Evolutionary conservation across 2,113 vertebrate genomes (phyloP).

Genomic region (Hystrix brachyura): DNA sequence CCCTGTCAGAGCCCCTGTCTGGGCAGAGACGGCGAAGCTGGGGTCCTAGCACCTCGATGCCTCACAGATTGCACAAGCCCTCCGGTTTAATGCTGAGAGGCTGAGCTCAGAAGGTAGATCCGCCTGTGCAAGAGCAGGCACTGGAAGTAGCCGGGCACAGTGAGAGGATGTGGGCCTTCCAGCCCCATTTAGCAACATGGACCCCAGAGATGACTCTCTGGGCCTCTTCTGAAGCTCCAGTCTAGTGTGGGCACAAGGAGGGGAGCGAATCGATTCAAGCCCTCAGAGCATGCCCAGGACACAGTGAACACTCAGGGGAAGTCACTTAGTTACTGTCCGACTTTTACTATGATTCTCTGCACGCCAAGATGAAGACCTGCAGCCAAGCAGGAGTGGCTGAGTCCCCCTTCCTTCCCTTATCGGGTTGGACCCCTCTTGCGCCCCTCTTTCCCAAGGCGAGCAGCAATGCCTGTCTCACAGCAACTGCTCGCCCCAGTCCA

Average conservation of each 20-base stretch:
- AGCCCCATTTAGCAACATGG: too few species aligned
- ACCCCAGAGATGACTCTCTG: neutral
- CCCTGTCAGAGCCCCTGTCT: rapidly evolving
- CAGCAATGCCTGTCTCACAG: neutral
- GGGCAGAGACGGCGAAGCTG: neutral
- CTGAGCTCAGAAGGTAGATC: neutral
- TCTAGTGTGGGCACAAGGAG: neutral
- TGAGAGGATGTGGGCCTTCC: rapidly evolving
- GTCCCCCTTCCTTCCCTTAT: too few species aligned
- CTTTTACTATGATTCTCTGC: neutral
- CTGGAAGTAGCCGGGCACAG: neutral
- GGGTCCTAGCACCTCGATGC: neutral
- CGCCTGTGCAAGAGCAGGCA: neutral
- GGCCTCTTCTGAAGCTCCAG: neutral
- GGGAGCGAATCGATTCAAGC: neutral
- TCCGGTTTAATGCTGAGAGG: neutral
- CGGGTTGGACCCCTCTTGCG: neutral
- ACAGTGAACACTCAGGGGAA: too few species aligned
- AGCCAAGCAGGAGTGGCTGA: neutral
- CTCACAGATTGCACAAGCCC: neutral
- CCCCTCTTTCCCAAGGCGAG: neutral
- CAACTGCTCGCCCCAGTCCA: neutral
- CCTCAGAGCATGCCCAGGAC: neutral
- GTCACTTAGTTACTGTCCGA: neutral
- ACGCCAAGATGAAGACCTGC: neutral